phyloP scores from a whole-genome alignment of 2,888 invertebrate genomes.

The Callosobruchus maculatus region DNA sequence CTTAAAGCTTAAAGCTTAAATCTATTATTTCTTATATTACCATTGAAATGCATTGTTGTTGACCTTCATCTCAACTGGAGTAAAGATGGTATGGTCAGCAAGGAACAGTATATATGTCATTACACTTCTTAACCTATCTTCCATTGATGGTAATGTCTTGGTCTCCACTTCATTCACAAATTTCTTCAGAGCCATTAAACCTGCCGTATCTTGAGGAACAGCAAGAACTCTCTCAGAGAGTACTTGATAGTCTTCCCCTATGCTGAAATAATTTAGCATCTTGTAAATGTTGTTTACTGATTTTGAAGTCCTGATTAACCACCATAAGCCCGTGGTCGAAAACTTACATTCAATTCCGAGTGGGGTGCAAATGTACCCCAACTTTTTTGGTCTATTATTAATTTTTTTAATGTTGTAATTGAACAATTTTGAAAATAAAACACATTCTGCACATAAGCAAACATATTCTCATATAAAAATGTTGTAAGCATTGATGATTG shows the following conservation, averaged over 20 bases:
- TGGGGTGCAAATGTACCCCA: no score
- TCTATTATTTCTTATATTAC: no score
- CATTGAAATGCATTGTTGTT: slow-evolving; percentile 86
- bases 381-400: no score
- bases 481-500: no score
- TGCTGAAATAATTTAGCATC: slow-evolving; percentile 49
- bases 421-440: no score
- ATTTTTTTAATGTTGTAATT: no score
- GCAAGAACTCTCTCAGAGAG: slow-evolving; percentile 77
- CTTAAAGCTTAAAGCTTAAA: no score
- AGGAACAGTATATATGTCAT: slow-evolving; percentile 77
- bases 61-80: slow-evolving; percentile 81
- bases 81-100: slow-evolving; percentile 75
- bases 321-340: no score
- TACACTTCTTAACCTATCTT: slow-evolving; percentile 64
- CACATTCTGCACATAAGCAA: no score
- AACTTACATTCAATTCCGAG: no score
- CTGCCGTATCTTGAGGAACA: slow-evolving; percentile 78
- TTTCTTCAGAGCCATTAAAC: slow-evolving; percentile 77
- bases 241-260: slow-evolving; percentile 78
- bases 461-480: no score
- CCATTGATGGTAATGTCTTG: slow-evolving; percentile 67
- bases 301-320: no score
- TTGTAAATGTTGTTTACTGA: neutral
- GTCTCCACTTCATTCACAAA: slow-evolving; percentile 75